A percentile compares a stretch with the other conserved stretches of the same genome.
Evolutionary conservation across 2,888 invertebrate species (phyloP).

Genomic region (Eupeodes latifasciatus): DNA sequence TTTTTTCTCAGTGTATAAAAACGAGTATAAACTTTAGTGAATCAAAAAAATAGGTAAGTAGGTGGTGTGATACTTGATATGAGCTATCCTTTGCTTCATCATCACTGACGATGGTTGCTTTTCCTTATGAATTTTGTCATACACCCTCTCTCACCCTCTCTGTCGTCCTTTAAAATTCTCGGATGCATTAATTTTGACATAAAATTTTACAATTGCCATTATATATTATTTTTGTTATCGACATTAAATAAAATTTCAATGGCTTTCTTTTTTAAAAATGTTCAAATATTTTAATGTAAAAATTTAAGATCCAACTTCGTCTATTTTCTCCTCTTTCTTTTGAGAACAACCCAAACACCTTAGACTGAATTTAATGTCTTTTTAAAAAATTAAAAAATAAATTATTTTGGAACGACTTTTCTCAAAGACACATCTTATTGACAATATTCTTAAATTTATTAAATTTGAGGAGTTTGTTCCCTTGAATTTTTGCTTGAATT

Average conservation of each 20-base stretch:
- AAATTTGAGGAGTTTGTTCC: too few relatives aligned
- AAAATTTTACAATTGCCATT: conserved; percentile 31
- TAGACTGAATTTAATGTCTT: too few relatives aligned
- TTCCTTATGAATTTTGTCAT: conserved; percentile 21
- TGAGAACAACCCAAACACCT: too few relatives aligned
- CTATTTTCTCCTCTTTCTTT: neutral
- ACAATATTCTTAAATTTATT: too few relatives aligned
- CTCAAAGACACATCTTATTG: too few relatives aligned
- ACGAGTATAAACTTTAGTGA: neutral
- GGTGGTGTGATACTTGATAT: neutral
- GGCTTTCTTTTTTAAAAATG: neutral
- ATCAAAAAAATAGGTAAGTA: conserved; percentile 10
- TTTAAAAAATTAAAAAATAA: too few relatives aligned
- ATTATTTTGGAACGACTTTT: too few relatives aligned
- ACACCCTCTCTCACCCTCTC: neutral
- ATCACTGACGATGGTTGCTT: neutral
- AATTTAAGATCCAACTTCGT: neutral
- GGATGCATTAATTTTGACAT: conserved; percentile 36
- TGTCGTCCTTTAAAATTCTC: too few relatives aligned
- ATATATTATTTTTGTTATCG: conserved; percentile 20
- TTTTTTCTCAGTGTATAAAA: conserved; percentile 1
- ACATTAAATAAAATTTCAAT: conserved; percentile 18
- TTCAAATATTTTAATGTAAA: neutral
- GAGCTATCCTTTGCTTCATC: neutral
- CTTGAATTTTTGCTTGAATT: too few relatives aligned